phyloP scores from a whole-genome alignment of 2,888 invertebrate species.

The Agonopterix alstromeriana region DNA sequence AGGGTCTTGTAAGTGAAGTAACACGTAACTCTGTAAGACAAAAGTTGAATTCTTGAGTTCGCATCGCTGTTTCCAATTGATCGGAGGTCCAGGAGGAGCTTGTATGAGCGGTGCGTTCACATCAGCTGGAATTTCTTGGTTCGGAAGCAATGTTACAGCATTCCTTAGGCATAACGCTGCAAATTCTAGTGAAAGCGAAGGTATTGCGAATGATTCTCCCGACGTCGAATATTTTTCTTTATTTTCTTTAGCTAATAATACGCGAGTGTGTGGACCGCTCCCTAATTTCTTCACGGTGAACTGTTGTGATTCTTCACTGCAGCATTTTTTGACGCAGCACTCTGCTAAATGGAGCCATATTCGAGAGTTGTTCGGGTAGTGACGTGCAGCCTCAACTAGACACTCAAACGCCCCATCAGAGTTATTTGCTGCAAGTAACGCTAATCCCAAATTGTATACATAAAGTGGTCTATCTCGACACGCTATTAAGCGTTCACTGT shows the following conservation, averaged over 20 bases:
- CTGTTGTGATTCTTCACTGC: constrained; percentile 70
- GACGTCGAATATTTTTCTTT: constrained; percentile 61
- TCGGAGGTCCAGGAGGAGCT: constrained; percentile 79
- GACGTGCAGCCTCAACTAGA: constrained; percentile 89
- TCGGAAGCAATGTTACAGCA: constrained; percentile 83
- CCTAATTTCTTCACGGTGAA: constrained; percentile 64
- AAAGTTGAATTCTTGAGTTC: constrained; percentile 81
- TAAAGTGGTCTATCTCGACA: constrained; percentile 77
- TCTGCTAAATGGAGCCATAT: constrained; percentile 96
- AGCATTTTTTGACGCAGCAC: constrained; percentile 87
- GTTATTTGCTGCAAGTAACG: constrained; percentile 87
- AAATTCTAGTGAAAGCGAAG: constrained; percentile 92
- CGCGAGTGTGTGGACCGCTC: constrained; percentile 61
- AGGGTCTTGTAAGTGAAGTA: constrained; percentile 90
- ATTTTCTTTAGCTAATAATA: constrained; percentile 51
- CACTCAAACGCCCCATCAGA: constrained; percentile 93
- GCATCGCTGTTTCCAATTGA: constrained; percentile 77
- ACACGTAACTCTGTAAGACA: constrained; percentile 89
- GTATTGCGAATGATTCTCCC: constrained; percentile 89
- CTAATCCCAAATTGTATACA: constrained; percentile 90
- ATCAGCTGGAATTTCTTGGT: constrained; percentile 62
- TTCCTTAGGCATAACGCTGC: constrained; percentile 92
- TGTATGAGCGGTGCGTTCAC: constrained; percentile 46
- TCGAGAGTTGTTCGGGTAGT: constrained; percentile 91
- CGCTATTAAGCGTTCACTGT: constrained; percentile 53